A percentile compares a stretch with the other conserved stretches of the same genome.
Evolutionary conservation across 92 coral and sea anemone species (phyloP).

Genomic region (Muricea muricata): DNA sequence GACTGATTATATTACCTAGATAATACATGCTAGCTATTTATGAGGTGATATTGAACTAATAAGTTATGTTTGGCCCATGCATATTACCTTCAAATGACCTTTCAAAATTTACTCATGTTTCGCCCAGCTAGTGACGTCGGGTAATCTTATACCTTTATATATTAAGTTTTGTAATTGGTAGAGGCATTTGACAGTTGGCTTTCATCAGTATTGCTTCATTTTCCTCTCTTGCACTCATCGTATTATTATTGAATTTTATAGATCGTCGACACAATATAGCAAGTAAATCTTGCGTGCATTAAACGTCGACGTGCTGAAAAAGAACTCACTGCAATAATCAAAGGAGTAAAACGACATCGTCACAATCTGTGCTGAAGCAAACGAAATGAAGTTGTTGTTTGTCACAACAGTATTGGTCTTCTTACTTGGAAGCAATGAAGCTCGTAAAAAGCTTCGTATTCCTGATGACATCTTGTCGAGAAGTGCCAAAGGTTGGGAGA

Average conservation of each 20-base stretch:
- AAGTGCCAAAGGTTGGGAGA: conserved; percentile 35
- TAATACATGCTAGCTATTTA: neutral
- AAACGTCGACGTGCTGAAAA: conserved; percentile 27
- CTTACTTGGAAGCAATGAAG: neutral
- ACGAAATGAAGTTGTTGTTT: conserved; percentile 9
- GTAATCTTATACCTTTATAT: conserved; percentile 47
- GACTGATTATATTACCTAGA: conserved; percentile 8
- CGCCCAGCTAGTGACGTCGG: conserved; percentile 11
- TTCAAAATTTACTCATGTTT: neutral
- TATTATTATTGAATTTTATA: conserved; percentile 44
- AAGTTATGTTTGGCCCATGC: conserved; percentile 4
- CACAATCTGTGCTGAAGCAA: conserved; percentile 3
- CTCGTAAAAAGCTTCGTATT: conserved; percentile 20
- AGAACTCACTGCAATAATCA: conserved; percentile 3
- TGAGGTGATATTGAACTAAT: neutral
- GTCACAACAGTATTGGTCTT: neutral
- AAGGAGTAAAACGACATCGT: neutral
- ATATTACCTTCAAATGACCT: conserved; percentile 22
- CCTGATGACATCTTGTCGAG: conserved; percentile 23
- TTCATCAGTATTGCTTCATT: conserved; percentile 42
- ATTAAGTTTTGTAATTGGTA: conserved; percentile 28
- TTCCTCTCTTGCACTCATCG: conserved; percentile 36
- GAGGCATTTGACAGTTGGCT: conserved; percentile 42
- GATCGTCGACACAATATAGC: conserved; percentile 23
- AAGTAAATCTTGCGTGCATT: conserved; percentile 1